These are phyloP conservation scores for Melanophora roralis DNA, from an alignment of 2,888 invertebrate genomes.

Conservation along the genomic window DNA sequence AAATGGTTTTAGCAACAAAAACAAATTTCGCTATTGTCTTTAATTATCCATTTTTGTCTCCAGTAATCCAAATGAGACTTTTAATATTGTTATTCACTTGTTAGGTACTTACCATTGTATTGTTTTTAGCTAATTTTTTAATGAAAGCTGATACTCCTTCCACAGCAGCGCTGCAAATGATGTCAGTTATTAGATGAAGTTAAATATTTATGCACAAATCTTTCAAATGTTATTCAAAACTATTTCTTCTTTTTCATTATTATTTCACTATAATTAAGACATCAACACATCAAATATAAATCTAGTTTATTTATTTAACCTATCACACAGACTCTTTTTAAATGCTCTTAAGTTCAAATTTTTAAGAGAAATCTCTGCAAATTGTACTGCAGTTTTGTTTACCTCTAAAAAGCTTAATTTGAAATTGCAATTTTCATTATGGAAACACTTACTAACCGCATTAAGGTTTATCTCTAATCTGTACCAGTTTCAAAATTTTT, in stretches of 20 bases:
- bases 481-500: slow-evolving; percentile 16
- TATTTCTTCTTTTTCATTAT: not conserved
- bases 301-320: too few species aligned
- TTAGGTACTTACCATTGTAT: slow-evolving; percentile 51
- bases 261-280: not conserved
- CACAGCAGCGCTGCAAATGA: slow-evolving; percentile 44
- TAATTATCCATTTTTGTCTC: not conserved
- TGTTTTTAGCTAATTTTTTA: not conserved
- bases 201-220: slow-evolving; percentile 59
- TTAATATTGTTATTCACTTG: not conserved
- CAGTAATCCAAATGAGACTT: not conserved
- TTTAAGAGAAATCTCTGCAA: not conserved
- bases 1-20: not conserved
- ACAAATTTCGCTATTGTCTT: not conserved
- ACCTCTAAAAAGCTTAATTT: not conserved
- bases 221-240: not conserved
- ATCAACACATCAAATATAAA: not conserved
- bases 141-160: slow-evolving; percentile 35
- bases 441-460: too few species aligned
- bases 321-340: not conserved
- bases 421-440: slow-evolving; percentile 40
- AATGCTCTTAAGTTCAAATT: not conserved
- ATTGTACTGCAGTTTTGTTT: not conserved
- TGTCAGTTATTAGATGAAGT: not conserved
- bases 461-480: not conserved